Conservation (phyloP, 1,140 invertebrate species). For the Trichonephila inaurata region DNA sequence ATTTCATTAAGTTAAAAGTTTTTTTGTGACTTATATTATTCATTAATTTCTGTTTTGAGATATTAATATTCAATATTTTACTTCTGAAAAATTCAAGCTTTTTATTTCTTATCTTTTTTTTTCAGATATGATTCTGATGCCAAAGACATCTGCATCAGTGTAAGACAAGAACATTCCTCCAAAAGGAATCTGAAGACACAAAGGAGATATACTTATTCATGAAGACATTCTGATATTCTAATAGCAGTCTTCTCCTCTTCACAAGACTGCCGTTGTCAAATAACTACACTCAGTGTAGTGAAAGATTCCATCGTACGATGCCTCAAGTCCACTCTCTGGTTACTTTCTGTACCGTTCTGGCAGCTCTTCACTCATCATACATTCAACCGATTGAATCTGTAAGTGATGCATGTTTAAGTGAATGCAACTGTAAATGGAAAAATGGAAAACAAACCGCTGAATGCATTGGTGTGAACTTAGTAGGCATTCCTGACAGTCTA, state of each 20-base stretch:
- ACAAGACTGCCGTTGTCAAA: neutral
- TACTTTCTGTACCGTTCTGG: constrained; percentile 20
- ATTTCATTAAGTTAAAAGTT: no score
- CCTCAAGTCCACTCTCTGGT: constrained; percentile 48
- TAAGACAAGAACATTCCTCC: neutral
- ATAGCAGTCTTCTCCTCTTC: neutral
- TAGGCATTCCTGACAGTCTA: constrained; percentile 89
- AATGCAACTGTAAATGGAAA: constrained; percentile 92
- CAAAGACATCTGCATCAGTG: neutral
- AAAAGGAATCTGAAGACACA: neutral
- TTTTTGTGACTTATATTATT: no score
- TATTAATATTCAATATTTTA: no score
- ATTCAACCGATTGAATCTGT: constrained; percentile 44
- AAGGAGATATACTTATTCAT: neutral
- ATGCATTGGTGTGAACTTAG: constrained; percentile 89
- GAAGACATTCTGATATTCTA: neutral
- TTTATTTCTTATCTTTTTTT: neutral
- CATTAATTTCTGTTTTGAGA: no score
- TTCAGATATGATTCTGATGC: neutral
- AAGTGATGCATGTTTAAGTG: constrained; percentile 84
- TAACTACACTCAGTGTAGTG: neutral
- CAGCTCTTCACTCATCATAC: neutral
- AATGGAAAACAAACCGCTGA: constrained; percentile 93
- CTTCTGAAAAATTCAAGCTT: no score
- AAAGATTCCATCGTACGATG: constrained; percentile 40